Percentiles rank a stretch among this genome's conserved stretches.
Conservation (phyloP, 2,797 vertebrate genomes). For the Schizothorax lantsangensis region DNA sequence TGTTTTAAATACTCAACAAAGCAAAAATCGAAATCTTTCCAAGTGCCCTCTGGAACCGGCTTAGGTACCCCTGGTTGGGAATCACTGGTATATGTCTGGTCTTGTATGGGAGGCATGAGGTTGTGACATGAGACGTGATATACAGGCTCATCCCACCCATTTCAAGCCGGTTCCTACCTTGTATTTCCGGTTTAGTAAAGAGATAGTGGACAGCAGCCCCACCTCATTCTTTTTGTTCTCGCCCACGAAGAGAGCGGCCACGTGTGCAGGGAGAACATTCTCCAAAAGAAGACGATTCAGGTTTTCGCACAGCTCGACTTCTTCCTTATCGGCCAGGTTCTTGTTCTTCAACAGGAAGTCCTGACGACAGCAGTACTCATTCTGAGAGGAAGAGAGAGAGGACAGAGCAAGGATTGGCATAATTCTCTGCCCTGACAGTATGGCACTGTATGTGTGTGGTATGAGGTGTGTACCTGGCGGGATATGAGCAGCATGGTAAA, state of each 20-base stretch:
- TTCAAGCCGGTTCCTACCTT: constrained; percentile 63
- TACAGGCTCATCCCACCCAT: constrained; percentile 13
- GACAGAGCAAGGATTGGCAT: not conserved
- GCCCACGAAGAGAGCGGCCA: constrained; percentile 93
- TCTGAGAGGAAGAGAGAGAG: constrained; percentile 73
- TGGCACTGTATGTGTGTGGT: not conserved
- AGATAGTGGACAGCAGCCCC: constrained; percentile 65
- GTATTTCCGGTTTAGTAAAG: constrained; percentile 70
- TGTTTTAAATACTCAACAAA: not conserved
- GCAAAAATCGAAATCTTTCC: not conserved
- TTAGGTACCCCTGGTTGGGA: constrained; percentile 34
- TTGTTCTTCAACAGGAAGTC: constrained; percentile 96
- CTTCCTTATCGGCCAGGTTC: constrained; percentile 93
- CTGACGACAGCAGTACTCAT: constrained; percentile 91
- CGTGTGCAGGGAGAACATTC: constrained; percentile 95
- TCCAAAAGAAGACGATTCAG: constrained; percentile 95
- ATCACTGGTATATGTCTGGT: constrained; percentile 34
- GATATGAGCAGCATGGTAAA: constrained; percentile 90
- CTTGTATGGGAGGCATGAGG: constrained; percentile 25
- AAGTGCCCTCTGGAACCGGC: constrained; percentile 6
- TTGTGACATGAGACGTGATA: constrained; percentile 31
- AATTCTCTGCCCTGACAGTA: not conserved
- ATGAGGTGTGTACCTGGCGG: constrained; percentile 82
- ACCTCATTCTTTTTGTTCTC: constrained; percentile 97
- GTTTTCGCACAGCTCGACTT: constrained; percentile 97